Evolutionary conservation across 2,797 vertebrate species (phyloP).

Genomic region (Arvicola amphibius): DNA sequence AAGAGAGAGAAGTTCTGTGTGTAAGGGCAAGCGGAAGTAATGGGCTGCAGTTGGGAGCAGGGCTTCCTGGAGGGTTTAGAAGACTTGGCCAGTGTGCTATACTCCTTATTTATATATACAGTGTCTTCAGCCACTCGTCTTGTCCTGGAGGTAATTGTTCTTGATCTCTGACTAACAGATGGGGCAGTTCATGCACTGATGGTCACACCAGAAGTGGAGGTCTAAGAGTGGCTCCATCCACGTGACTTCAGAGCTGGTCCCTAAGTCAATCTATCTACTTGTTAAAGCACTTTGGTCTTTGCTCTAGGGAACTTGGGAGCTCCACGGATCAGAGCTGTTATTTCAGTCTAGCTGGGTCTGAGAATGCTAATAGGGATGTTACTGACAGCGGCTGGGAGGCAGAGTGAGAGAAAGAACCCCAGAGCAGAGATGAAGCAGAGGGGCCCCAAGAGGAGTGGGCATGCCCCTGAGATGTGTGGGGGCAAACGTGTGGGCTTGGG

Average conservation of each 20-base stretch:
- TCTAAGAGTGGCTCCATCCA: not conserved
- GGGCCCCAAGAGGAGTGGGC: not conserved
- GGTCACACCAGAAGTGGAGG: not conserved
- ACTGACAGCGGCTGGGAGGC: not conserved
- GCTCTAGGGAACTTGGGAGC: not conserved
- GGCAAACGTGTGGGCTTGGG: not conserved
- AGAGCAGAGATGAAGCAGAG: not conserved
- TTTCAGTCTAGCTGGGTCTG: not conserved
- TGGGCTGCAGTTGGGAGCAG: not conserved
- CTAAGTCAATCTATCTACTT: not conserved
- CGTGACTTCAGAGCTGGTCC: not conserved
- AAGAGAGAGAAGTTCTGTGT: not conserved
- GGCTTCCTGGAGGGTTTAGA: not conserved
- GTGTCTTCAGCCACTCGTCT: not conserved
- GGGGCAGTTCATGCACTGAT: not conserved
- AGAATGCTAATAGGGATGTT: not conserved
- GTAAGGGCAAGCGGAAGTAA: not conserved
- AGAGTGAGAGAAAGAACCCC: not conserved
- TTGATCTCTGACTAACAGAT: not conserved
- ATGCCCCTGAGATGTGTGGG: not conserved
- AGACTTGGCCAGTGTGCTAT: not conserved
- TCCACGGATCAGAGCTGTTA: not conserved
- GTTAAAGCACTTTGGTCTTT: constrained; percentile 4
- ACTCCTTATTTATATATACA: too few species aligned
- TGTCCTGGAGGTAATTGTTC: not conserved